Evolutionary conservation across 1,140 invertebrate species (phyloP).

Genomic region (Myzus persicae): DNA sequence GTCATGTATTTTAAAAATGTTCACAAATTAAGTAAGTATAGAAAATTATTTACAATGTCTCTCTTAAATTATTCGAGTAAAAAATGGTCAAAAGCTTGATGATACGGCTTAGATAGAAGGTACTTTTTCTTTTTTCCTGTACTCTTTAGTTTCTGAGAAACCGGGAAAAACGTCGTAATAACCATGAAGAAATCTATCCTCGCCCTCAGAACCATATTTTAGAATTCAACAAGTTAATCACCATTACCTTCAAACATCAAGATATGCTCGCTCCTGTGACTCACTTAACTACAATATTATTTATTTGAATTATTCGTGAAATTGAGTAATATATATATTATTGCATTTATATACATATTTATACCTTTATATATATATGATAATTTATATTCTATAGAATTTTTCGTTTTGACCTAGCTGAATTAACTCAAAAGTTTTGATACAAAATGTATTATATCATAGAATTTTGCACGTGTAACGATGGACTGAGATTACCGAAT

Average conservation of each 20-base stretch:
- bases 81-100: neutral
- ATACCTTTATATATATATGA: too few relatives aligned
- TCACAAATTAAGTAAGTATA: constrained; percentile 10
- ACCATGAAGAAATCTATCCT: neutral
- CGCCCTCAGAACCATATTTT: neutral
- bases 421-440: neutral
- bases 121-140: neutral
- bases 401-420: too few relatives aligned
- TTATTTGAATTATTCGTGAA: neutral
- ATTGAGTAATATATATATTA: neutral
- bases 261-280: neutral
- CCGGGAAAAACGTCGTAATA: neutral
- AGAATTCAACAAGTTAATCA: neutral
- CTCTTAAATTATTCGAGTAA: neutral
- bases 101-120: neutral
- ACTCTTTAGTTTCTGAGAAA: neutral
- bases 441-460: neutral
- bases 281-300: neutral
- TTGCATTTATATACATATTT: too few relatives aligned
- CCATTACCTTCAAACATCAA: neutral
- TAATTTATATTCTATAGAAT: too few relatives aligned
- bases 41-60: neutral
- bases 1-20: neutral
- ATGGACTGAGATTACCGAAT: too few relatives aligned
- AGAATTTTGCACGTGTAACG: too few relatives aligned